Base-by-base conservation (phyloP, 1,140 invertebrate species). In the Brachionus manjavacas region DNA sequence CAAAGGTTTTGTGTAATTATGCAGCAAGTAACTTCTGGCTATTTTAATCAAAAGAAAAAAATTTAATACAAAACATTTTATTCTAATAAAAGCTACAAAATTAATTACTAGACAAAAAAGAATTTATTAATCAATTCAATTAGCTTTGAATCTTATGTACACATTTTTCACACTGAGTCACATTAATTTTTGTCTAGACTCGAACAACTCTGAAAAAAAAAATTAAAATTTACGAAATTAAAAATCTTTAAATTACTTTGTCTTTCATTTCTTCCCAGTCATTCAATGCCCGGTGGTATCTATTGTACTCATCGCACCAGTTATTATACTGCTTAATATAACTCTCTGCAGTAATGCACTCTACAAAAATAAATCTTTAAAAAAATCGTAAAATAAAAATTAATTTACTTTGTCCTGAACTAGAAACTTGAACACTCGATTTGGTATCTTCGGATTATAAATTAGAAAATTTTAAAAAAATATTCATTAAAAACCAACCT, bases 321-420 rank as follows among this genome's bases (percentile, higher is more conserved):
- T 83, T 68, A 43, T 83, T 83, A 55, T 83, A 83, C 68, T 83
- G 60, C 35, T 83, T 68, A 20, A 83, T 70, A 43, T 83, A 83
- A 68, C 23, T 70, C 25, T 68, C 60, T 46, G 60, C 81, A 9
- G 81, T 83, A 43, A 83, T 68, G 20, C 81, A 83, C 20, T 68
- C 60, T 68, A 14, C 7, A 31, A 31, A 43, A 28, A 23, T 66
- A 66, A 66, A 66, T 66, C 2, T 35, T 35, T 6, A 16, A 83
- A 43, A 35, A 83, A 14, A 35, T 1, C 4, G 4, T 35, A 35
- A 35, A 35, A 6, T 35, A 35, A 35, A 35, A 35, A 6, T 35
- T 35, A 66, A 64, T 12, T 78, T 81, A 81, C 79, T 64, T 64
- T 41, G 41, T 43, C 39, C 39, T 41, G 79, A 64, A 14, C 12